Percentiles rank a stretch among this genome's conserved stretches.
These are phyloP conservation scores for Opisthograptis luteolata DNA, from an alignment of 2,888 invertebrate species.

Conservation along the genomic window DNA sequence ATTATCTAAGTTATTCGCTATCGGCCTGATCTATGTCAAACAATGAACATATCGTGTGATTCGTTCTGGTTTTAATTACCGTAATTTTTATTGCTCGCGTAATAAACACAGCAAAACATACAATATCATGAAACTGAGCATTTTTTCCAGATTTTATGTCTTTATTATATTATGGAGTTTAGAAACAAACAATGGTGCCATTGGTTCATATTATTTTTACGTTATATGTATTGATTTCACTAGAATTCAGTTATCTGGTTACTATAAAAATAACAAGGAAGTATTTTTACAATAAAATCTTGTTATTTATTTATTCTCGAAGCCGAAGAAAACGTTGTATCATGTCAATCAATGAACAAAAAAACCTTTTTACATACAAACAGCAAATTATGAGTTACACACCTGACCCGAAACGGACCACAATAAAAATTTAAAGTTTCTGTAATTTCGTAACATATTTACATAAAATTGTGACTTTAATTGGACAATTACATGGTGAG, in stretches of 20 bases:
- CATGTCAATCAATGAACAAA: neutral
- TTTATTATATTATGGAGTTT: too few relatives aligned
- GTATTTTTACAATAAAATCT: too few relatives aligned
- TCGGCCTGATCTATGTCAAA: conserved; percentile 46
- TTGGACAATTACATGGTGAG: conserved; percentile 80
- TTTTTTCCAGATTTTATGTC: too few relatives aligned
- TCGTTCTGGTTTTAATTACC: conserved; percentile 53
- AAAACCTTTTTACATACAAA: conserved; percentile 1
- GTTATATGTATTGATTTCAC: too few relatives aligned
- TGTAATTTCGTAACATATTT: conserved; percentile 59
- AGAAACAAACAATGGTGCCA: too few relatives aligned
- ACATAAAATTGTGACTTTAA: conserved; percentile 78
- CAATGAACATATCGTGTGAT: conserved; percentile 63
- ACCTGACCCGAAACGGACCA: conserved; percentile 6
- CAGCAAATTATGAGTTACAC: conserved; percentile 1
- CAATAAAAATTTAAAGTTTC: conserved; percentile 21
- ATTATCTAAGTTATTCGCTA: conserved; percentile 41
- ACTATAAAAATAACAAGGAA: too few relatives aligned
- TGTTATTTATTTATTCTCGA: too few relatives aligned
- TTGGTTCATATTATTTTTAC: too few relatives aligned
- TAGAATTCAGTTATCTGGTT: too few relatives aligned
- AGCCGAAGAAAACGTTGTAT: neutral
- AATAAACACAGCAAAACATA: too few relatives aligned
- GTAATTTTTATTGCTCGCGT: conserved; percentile 48
- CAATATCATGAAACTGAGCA: too few relatives aligned